Percentiles rank a stretch among this genome's conserved stretches.
These are phyloP conservation scores for Acronicta leporina DNA, from an alignment of 2,888 invertebrate genomes.

Conservation along the genomic window DNA sequence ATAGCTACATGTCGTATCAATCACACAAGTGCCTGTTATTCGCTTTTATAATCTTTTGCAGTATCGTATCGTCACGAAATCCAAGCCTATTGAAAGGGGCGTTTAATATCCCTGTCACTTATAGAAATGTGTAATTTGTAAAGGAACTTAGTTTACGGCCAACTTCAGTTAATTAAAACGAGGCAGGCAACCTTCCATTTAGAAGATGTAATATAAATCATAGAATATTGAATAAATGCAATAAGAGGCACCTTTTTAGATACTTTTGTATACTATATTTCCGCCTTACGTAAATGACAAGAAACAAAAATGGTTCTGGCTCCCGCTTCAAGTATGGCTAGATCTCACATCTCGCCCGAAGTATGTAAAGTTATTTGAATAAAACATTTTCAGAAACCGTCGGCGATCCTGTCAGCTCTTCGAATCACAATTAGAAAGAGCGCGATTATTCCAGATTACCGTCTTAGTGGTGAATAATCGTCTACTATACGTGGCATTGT, in stretches of 20 bases:
- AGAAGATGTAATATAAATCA: too few relatives aligned
- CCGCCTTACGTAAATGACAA: background rate
- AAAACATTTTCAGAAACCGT: constrained; percentile 48
- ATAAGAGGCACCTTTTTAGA: too few relatives aligned
- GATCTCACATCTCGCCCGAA: constrained; percentile 8
- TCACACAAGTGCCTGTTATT: too few relatives aligned
- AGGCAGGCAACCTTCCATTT: background rate
- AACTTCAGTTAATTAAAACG: background rate
- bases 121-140: background rate
- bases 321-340: constrained; percentile 14
- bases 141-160: background rate
- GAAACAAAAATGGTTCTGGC: constrained; percentile 2
- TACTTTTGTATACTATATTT: background rate
- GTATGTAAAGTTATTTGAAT: constrained; percentile 52
- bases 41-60: background rate
- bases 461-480: constrained; percentile 55
- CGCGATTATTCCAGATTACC: constrained; percentile 44
- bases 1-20: background rate
- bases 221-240: too few relatives aligned
- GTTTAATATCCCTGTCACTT: background rate
- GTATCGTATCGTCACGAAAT: background rate
- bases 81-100: background rate
- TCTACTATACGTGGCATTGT: constrained; percentile 47
- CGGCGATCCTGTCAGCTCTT: constrained; percentile 19
- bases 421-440: constrained; percentile 49